These are phyloP conservation scores for Dendrocincla fuliginosa DNA, from an alignment of 2,797 vertebrate species.

Conservation along the genomic window DNA sequence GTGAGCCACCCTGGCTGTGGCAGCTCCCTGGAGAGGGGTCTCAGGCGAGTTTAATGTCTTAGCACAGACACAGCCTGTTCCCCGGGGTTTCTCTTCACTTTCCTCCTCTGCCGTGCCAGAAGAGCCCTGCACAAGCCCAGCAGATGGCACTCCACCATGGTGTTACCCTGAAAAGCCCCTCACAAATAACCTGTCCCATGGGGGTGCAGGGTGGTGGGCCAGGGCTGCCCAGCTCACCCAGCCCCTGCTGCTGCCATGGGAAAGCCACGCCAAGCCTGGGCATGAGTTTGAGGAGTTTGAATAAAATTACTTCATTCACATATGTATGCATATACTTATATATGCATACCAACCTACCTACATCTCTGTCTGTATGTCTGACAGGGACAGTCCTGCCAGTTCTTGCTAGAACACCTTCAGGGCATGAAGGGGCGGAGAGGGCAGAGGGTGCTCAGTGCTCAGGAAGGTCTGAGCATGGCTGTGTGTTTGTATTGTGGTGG, in stretches of 20 bases:
- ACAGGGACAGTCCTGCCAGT: neutral
- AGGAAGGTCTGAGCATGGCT: neutral
- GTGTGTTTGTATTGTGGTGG: neutral
- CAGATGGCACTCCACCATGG: conserved; percentile 60
- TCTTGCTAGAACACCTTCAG: neutral
- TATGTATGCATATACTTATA: accelerated
- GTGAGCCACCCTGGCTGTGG: neutral
- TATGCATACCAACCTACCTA: neutral
- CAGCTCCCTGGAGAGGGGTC: neutral
- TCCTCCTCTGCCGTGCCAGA: neutral
- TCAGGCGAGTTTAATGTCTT: neutral
- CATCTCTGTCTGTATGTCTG: neutral
- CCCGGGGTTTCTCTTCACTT: neutral
- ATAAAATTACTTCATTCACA: neutral
- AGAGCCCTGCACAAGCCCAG: conserved; percentile 8
- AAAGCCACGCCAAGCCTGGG: neutral
- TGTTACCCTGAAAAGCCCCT: neutral
- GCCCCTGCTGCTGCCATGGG: neutral
- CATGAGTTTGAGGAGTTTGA: neutral
- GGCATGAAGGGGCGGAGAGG: neutral
- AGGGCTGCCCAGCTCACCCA: neutral
- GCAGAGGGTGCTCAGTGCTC: neutral
- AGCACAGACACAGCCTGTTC: accelerated
- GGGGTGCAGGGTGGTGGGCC: neutral
- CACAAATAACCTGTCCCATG: neutral